Evolutionary conservation across 1,140 invertebrate genomes (phyloP).

Genomic region (Magallana angulata): DNA sequence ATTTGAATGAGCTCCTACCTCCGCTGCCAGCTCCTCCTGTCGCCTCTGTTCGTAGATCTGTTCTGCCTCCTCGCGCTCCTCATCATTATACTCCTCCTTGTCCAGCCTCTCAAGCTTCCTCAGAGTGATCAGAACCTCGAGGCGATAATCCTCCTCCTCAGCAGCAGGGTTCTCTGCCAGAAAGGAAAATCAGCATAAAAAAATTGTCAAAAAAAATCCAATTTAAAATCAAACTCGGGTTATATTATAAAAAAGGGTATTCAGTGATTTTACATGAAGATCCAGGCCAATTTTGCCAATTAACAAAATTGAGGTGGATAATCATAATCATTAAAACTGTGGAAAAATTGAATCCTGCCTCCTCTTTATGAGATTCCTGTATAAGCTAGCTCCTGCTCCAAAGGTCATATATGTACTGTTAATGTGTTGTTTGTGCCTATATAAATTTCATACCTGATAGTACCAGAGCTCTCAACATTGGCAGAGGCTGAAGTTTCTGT

Average conservation of each 20-base stretch:
- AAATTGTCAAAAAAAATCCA: background rate
- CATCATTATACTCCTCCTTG: slow-evolving; percentile 79
- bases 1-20: background rate
- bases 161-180: slow-evolving; percentile 76
- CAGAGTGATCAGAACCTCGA: slow-evolving; percentile 77
- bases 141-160: slow-evolving; percentile 78
- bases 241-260: background rate
- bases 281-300: too few species aligned
- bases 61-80: slow-evolving; percentile 78
- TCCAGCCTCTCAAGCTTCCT: slow-evolving; percentile 77
- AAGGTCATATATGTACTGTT: too few species aligned
- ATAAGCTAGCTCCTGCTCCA: too few species aligned
- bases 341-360: too few species aligned
- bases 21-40: slow-evolving; percentile 50
- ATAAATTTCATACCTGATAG: slow-evolving; percentile 69
- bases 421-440: too few species aligned
- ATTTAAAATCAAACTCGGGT: background rate
- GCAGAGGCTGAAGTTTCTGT: slow-evolving; percentile 74
- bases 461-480: slow-evolving; percentile 76
- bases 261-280: too few species aligned
- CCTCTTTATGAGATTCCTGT: too few species aligned
- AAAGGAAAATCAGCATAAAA: background rate
- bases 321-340: too few species aligned
- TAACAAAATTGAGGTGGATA: too few species aligned
- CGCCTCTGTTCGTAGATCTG: slow-evolving; percentile 65